These are phyloP conservation scores for Asarcornis scutulata DNA, from an alignment of 2,113 vertebrate species.

Conservation along the genomic window DNA sequence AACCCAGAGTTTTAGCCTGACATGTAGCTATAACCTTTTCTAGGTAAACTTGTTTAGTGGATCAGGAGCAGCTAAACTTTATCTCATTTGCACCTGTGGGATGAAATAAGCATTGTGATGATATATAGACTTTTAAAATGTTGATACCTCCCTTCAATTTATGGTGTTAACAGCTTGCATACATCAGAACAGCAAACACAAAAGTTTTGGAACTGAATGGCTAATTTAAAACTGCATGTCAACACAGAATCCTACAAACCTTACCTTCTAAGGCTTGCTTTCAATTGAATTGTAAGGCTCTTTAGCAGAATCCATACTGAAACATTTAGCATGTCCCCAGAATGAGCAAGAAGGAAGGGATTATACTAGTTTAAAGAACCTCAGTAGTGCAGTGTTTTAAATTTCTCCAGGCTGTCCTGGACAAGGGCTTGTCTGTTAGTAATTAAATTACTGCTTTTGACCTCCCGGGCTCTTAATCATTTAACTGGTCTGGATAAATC, in stretches of 20 bases:
- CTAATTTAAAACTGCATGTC: background rate
- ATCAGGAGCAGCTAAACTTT: background rate
- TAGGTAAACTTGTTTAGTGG: background rate
- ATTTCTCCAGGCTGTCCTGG: background rate
- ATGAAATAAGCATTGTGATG: background rate
- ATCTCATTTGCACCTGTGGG: background rate
- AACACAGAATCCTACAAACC: background rate
- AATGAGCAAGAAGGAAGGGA: background rate
- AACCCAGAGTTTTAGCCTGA: background rate
- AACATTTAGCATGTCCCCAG: background rate
- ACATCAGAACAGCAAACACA: background rate
- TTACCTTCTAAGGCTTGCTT: background rate
- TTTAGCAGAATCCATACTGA: background rate
- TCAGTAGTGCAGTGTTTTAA: background rate
- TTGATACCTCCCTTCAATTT: background rate
- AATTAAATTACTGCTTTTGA: constrained; percentile 30
- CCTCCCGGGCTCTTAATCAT: background rate
- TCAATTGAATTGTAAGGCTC: background rate
- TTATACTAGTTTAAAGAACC: background rate
- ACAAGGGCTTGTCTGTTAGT: constrained; percentile 8
- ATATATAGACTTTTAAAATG: background rate
- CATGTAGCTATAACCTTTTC: background rate
- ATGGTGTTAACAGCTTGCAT: background rate
- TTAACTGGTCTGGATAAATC: background rate
- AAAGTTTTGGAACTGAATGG: background rate